Base-by-base conservation (phyloP, 2,888 invertebrate genomes). In the Caenorhabditis panamensis region DNA sequence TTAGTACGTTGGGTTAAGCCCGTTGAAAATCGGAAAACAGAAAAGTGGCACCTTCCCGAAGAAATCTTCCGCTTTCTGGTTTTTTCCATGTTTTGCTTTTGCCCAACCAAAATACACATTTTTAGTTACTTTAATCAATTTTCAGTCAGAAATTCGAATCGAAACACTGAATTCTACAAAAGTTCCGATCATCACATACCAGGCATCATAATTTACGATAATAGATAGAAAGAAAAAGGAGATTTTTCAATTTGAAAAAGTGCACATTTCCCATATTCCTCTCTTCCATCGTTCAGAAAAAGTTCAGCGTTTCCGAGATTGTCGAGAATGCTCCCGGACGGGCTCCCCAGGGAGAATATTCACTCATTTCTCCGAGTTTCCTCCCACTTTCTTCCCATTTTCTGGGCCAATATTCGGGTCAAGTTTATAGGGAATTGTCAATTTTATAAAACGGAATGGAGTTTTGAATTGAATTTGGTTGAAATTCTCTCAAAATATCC, bases 261-360 rank as follows among this genome's bases (percentile, higher is more conserved):
- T 36, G 56, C 31, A 37, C 13, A 11, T 47, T 41, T 41, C 41
- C 13, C 41, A n/a, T n/a, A n/a, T n/a, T 13, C 16, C 41, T 13
- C 2, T 41, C 13, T 41, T 41, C 41, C 36, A 36, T 6, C 31
- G 31, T 9, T 18, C n/a, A 2, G 31, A 66, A 44, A 66, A 20
- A 47, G 56, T 54, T 66, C 56, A 18, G 36, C 54, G 53, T 13
- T 53, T 66, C 66, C 28, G 28, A 54, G 66, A 66, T 66, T 66
- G 28, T 56, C 56, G 31, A 36, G 24, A 51, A 58, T 31, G 11
- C 61, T 51, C 36, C 37, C 20, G 11, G 31, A 20, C 20, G 11
- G 31, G n/a, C 28, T 69, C 69, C 69, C 59, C 20, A n/a, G 69
- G 51, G 69, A 61, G 28, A 69, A 69, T 69, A 69, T 61, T 61